phyloP scores from a whole-genome alignment of 2,797 vertebrate genomes.

The Gorsachius magnificus region DNA sequence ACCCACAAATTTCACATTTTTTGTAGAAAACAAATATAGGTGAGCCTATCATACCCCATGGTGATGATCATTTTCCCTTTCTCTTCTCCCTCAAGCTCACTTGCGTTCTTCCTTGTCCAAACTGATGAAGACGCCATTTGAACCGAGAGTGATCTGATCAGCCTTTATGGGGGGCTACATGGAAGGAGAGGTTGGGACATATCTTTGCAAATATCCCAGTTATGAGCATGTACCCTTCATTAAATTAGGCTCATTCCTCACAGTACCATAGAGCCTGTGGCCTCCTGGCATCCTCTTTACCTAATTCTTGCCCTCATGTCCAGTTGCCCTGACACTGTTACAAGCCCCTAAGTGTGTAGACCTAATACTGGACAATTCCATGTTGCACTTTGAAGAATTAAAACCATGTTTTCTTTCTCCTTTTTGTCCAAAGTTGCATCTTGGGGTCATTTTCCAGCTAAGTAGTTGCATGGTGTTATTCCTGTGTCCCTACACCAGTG shows the following conservation, averaged over 20 bases:
- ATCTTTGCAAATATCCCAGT: neutral
- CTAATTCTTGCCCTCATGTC: neutral
- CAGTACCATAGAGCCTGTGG: neutral
- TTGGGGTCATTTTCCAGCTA: neutral
- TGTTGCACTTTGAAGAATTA: neutral
- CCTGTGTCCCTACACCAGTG: neutral
- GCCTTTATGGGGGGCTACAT: neutral
- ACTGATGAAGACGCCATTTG: neutral
- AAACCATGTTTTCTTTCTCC: neutral
- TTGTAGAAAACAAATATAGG: neutral
- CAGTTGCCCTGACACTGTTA: neutral
- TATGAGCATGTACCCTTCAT: fast-evolving
- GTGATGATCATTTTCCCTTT: neutral
- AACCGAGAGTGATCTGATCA: neutral
- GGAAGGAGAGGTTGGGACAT: neutral
- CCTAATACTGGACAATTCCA: neutral
- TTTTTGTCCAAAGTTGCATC: neutral
- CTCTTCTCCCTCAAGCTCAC: neutral
- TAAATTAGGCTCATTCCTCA: neutral
- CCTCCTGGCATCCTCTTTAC: neutral
- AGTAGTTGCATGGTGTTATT: neutral
- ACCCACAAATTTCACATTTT: neutral
- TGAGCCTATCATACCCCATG: neutral
- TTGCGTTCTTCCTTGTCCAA: neutral
- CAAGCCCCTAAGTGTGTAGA: neutral